Evolutionary conservation across 2,888 invertebrate species (phyloP), one percentile per base, ranked within the genome.

Genomic region (Stramonita haemastoma): DNA sequence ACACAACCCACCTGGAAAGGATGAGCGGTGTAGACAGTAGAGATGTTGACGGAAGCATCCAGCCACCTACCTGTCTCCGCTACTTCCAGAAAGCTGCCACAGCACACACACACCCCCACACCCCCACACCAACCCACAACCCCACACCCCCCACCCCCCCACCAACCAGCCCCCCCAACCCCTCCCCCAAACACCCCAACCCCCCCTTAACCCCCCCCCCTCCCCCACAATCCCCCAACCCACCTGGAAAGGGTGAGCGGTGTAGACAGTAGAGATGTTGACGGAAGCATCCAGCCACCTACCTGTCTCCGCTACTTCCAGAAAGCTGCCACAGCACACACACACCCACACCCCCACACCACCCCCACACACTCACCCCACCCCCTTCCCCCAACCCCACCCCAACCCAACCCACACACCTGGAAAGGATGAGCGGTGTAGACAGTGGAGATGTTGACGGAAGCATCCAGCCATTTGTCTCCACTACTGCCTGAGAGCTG

Each of bases 261-360:
- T 93, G 92, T 94, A 94, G 70, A 91, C 86, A 8, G 91, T 88
- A 46, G 93, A 89, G 70, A 95, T 92, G 87, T 92, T 93, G 89
- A 94, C 93, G 87, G 94, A 94, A 56, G 93, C 94, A 32, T 91
- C 87, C 17, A 89, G 87, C 95, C 95, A 95, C 56, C n/a, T n/a
- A n/a, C n/a, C 91, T 87, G 85, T 94, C 91, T 2, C 94, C 94
- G 56, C 88, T 90, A 32, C 93, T 84, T 8, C 94, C 94, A n/a
- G 36, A 87, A 87, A 93, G 87, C 34, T 91, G 91, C 94, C 94
- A 94, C 1, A 60, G 93, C 15, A 60, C 60, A 60, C 60, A 60
- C 60, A 8, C 60, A 60, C 60, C 15, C 60, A 60, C 60, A 2
- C 60, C 15, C 46, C 2, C 60, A 15, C 60, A 4, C 60, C 60